Conservation (phyloP, 2,797 vertebrate species). For the Margarornis squamiger region DNA sequence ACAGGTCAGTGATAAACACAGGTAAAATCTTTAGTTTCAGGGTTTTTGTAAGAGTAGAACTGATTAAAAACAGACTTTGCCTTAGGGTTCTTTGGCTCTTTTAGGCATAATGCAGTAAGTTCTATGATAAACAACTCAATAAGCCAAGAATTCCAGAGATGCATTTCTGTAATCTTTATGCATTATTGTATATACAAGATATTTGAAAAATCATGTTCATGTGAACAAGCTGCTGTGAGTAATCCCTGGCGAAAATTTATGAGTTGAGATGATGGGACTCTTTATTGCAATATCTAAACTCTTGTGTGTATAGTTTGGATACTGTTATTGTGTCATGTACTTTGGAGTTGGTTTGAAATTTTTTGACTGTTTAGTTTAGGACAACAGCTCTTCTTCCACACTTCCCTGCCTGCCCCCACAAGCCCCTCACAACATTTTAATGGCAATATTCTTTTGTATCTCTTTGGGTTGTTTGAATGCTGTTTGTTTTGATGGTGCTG, state of each 20-base stretch:
- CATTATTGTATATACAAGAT: neutral
- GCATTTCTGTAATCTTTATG: neutral
- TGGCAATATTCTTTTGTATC: neutral
- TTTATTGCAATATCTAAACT: neutral
- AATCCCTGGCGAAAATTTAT: neutral
- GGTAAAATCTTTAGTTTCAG: neutral
- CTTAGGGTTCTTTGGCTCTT: neutral
- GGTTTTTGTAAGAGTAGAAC: neutral
- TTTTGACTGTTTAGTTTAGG: neutral
- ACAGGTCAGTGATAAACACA: neutral
- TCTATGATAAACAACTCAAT: neutral
- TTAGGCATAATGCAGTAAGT: neutral
- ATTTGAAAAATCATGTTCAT: neutral
- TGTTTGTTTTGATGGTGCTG: neutral
- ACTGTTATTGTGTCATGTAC: neutral
- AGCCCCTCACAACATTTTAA: neutral
- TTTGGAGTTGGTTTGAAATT: neutral
- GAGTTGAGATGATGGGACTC: neutral
- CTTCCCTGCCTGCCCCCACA: neutral
- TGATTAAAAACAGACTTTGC: neutral
- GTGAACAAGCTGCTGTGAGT: neutral
- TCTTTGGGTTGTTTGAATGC: neutral
- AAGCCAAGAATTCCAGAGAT: neutral
- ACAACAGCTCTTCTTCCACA: neutral
- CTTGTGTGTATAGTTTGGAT: neutral